Percentiles rank a stretch among this genome's conserved stretches.
Conservation (phyloP, 2,113 vertebrate species). For the Trinectes maculatus region DNA sequence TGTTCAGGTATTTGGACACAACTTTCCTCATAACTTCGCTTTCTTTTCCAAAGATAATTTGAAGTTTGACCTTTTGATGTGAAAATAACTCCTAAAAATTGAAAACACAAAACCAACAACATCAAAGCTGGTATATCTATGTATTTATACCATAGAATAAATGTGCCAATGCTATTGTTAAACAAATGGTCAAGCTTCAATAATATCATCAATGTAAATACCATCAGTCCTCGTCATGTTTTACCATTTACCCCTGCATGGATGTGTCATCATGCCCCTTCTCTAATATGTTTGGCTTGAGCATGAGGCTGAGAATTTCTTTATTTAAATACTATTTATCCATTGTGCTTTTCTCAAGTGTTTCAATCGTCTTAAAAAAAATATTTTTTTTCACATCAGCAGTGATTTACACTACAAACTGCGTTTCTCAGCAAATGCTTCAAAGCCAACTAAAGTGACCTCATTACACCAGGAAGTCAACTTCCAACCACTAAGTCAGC, state of each 20-base stretch:
- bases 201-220: neutral
- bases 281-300: neutral
- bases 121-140: neutral
- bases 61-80: slow-evolving; percentile 58
- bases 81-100: neutral
- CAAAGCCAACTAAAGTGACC: slow-evolving; percentile 59
- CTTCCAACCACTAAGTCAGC: slow-evolving; percentile 60
- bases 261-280: neutral
- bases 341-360: slow-evolving; percentile 12
- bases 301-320: slow-evolving; percentile 3
- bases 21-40: slow-evolving; percentile 6
- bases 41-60: neutral
- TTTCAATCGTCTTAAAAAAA: slow-evolving; percentile 24
- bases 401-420: slow-evolving; percentile 8
- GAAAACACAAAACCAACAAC: neutral
- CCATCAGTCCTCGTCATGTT: slow-evolving; percentile 12
- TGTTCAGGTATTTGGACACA: slow-evolving; percentile 91
- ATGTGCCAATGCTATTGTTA: neutral
- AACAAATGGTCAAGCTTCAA: slow-evolving; percentile 53
- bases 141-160: neutral
- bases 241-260: slow-evolving; percentile 33
- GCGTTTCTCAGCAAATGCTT: slow-evolving; percentile 39
- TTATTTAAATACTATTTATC: slow-evolving; percentile 6
- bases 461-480: slow-evolving; percentile 62
- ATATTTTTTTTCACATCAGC: slow-evolving; percentile 13